Percentiles rank a stretch among this genome's conserved stretches.
phyloP scores from a whole-genome alignment of 35 echinoderm and acorn worm genomes.

The Lytechinus pictus region DNA sequence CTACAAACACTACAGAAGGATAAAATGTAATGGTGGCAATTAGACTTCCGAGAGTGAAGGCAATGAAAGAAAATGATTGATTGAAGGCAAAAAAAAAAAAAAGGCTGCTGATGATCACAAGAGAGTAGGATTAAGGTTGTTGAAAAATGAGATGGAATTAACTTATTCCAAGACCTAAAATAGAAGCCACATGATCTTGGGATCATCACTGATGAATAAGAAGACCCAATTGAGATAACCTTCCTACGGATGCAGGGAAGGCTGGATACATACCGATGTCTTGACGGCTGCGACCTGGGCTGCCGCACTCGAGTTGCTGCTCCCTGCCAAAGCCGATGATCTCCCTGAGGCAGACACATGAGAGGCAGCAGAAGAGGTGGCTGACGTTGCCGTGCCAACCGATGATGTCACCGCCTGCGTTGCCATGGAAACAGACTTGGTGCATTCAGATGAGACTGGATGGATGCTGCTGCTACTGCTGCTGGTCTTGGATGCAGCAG shows the following conservation, averaged over 20 bases:
- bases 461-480: conserved; percentile 30
- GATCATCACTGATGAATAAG: background rate
- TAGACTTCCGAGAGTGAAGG: background rate
- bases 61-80: too few relatives aligned
- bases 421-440: conserved; percentile 62
- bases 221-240: background rate
- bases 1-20: too few relatives aligned
- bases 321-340: background rate
- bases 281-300: conserved; percentile 25
- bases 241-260: background rate
- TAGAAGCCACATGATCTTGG: background rate
- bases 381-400: conserved; percentile 47
- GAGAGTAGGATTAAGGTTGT: background rate
- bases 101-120: background rate
- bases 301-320: conserved; percentile 25
- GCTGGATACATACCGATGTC: background rate
- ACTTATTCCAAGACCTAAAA: background rate
- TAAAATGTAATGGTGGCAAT: background rate
- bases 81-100: too few relatives aligned
- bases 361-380: conserved; percentile 36
- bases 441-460: background rate
- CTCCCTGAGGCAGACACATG: conserved; percentile 30
- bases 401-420: conserved; percentile 70
- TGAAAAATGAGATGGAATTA: background rate
- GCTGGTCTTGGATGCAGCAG: conserved; percentile 6